Evolutionary conservation across 2,113 vertebrate genomes (phyloP).

Genomic region (Mugil cephalus): DNA sequence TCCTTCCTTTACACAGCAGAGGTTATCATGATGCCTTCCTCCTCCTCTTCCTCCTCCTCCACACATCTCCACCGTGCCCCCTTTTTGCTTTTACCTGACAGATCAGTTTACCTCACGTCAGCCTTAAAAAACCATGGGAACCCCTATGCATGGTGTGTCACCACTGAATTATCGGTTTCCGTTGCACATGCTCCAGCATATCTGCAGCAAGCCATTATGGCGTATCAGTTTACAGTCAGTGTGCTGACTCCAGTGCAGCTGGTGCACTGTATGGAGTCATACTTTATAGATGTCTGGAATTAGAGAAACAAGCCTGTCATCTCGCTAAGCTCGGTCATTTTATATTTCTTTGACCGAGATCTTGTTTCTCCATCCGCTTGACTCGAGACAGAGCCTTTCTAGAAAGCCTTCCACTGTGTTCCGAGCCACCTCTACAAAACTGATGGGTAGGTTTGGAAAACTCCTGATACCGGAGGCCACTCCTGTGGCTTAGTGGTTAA

Average conservation of each 20-base stretch:
- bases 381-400: slow-evolving; percentile 17
- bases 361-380: slow-evolving; percentile 48
- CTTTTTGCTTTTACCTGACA: slow-evolving; percentile 63
- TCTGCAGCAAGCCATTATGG: slow-evolving; percentile 78
- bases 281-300: slow-evolving; percentile 75
- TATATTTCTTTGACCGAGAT: slow-evolving; percentile 44
- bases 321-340: slow-evolving; percentile 56
- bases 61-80: slow-evolving; percentile 30
- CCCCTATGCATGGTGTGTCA: slow-evolving; percentile 71
- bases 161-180: slow-evolving; percentile 80
- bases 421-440: slow-evolving; percentile 12
- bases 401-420: slow-evolving; percentile 21
- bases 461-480: slow-evolving; percentile 19
- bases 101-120: slow-evolving; percentile 74
- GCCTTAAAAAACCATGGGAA: slow-evolving; percentile 74
- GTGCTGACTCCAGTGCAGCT: slow-evolving; percentile 73
- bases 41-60: slow-evolving; percentile 16
- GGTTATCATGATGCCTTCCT: slow-evolving; percentile 5
- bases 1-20: slow-evolving; percentile 51
- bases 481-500: slow-evolving; percentile 23
- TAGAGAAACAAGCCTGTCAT: slow-evolving; percentile 72
- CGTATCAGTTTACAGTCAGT: slow-evolving; percentile 77
- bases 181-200: slow-evolving; percentile 75
- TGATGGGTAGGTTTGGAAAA: slow-evolving; percentile 10
- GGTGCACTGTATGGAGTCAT: slow-evolving; percentile 64